Percentiles rank a stretch among this genome's conserved stretches.
phyloP scores from a whole-genome alignment of 1,140 invertebrate species.

The Brachionus rotundiformis region DNA sequence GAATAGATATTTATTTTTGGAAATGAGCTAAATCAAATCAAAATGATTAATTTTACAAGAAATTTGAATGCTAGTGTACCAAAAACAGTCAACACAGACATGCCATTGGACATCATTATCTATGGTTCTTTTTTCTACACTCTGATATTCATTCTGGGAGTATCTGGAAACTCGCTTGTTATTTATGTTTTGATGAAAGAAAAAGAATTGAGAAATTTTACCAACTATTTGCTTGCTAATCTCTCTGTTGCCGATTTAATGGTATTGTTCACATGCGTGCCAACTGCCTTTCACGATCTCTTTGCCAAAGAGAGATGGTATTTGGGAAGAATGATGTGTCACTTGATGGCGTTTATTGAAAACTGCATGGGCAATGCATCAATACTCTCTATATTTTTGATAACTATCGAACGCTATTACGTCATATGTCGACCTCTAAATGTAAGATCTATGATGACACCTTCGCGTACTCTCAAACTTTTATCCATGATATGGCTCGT shows the following conservation, averaged over 20 bases:
- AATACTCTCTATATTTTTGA: slow-evolving; percentile 28
- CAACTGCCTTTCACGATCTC: slow-evolving; percentile 55
- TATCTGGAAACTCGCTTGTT: slow-evolving; percentile 84
- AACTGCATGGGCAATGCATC: slow-evolving; percentile 40
- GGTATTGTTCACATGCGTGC: slow-evolving; percentile 56
- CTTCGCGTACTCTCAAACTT: slow-evolving; percentile 33
- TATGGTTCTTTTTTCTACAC: slow-evolving; percentile 79
- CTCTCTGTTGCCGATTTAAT: slow-evolving; percentile 57
- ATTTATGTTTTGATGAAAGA: slow-evolving; percentile 84
- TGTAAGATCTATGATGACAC: slow-evolving; percentile 46
- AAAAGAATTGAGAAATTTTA: slow-evolving; percentile 88
- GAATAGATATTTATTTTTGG: not conserved
- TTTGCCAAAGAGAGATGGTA: slow-evolving; percentile 57
- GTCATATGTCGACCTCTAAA: slow-evolving; percentile 39
- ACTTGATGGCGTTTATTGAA: slow-evolving; percentile 51
- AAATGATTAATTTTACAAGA: not conserved
- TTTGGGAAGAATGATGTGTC: slow-evolving; percentile 56
- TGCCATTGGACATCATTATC: slow-evolving; percentile 79
- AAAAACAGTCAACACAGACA: slow-evolving; percentile 52
- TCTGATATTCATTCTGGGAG: slow-evolving; percentile 78
- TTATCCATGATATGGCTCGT: slow-evolving; percentile 30
- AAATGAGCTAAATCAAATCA: not conserved
- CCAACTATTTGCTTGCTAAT: slow-evolving; percentile 79
- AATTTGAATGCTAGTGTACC: not conserved
- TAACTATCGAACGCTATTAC: slow-evolving; percentile 42